phyloP scores from a whole-genome alignment of 2,113 vertebrate species.

The Aix galericulata region DNA sequence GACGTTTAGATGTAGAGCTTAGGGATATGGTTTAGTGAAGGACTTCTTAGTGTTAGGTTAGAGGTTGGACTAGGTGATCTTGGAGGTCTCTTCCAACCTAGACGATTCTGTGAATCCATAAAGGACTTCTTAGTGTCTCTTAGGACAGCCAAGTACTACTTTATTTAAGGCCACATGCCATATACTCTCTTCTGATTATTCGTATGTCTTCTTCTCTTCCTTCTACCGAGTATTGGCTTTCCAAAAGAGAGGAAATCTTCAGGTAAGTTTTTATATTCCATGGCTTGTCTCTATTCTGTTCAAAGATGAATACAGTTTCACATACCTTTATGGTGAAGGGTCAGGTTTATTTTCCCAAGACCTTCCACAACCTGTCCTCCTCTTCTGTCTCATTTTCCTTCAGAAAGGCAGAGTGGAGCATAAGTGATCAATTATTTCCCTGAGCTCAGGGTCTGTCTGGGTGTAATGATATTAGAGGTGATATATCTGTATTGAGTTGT shows the following conservation, averaged over 20 bases:
- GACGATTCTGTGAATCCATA: neutral
- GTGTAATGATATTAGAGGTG: neutral
- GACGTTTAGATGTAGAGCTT: too few relatives aligned
- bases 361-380: neutral
- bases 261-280: neutral
- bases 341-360: neutral
- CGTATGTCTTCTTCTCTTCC: neutral
- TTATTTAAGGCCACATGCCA: neutral
- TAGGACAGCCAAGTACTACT: neutral
- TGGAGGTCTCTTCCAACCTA: too few relatives aligned
- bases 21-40: too few relatives aligned
- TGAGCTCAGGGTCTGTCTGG: neutral
- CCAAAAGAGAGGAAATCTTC: neutral
- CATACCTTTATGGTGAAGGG: neutral
- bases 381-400: neutral
- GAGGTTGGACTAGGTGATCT: too few relatives aligned
- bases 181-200: neutral
- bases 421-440: neutral
- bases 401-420: neutral
- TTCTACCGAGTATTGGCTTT: neutral
- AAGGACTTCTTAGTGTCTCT: neutral
- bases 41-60: too few relatives aligned
- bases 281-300: neutral
- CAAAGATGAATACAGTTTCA: neutral
- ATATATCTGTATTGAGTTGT: neutral